Evolutionary conservation across 1,140 invertebrate genomes (phyloP).

Genomic region (Aphidius ervi): DNA sequence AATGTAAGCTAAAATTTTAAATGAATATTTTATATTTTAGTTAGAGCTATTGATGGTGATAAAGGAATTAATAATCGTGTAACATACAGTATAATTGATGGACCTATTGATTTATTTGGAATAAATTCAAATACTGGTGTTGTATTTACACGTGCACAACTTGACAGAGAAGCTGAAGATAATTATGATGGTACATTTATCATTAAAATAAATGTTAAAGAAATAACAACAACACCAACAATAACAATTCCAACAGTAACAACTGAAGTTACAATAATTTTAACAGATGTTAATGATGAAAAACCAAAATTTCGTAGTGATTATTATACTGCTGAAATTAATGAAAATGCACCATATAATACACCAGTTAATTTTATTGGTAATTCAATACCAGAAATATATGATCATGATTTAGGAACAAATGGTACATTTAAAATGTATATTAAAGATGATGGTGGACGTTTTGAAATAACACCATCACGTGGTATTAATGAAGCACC

Average conservation of each 20-base stretch:
- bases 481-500: slow-evolving; percentile 88
- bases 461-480: slow-evolving; percentile 86
- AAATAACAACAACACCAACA: slow-evolving; percentile 58
- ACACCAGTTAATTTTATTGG: slow-evolving; percentile 85
- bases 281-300: slow-evolving; percentile 95
- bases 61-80: slow-evolving; percentile 86
- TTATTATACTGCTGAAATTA: slow-evolving; percentile 81
- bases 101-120: slow-evolving; percentile 65
- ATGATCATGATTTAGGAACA: slow-evolving; percentile 88
- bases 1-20: not conserved
- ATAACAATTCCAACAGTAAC: slow-evolving; percentile 68
- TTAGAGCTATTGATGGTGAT: slow-evolving; percentile 88
- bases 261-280: slow-evolving; percentile 87
- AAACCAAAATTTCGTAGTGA: slow-evolving; percentile 76
- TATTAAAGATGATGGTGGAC: slow-evolving; percentile 72
- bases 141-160: slow-evolving; percentile 68
- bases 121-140: slow-evolving; percentile 78
- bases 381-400: slow-evolving; percentile 78
- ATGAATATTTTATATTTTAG: slow-evolving; percentile 46
- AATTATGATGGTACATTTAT: slow-evolving; percentile 82
- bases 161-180: slow-evolving; percentile 80
- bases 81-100: slow-evolving; percentile 73
- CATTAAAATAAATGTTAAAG: slow-evolving; percentile 71
- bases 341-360: slow-evolving; percentile 87
- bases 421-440: slow-evolving; percentile 88